Evolutionary conservation across 1,140 invertebrate genomes (phyloP).

Genomic region (Lasaia peninsularis): DNA sequence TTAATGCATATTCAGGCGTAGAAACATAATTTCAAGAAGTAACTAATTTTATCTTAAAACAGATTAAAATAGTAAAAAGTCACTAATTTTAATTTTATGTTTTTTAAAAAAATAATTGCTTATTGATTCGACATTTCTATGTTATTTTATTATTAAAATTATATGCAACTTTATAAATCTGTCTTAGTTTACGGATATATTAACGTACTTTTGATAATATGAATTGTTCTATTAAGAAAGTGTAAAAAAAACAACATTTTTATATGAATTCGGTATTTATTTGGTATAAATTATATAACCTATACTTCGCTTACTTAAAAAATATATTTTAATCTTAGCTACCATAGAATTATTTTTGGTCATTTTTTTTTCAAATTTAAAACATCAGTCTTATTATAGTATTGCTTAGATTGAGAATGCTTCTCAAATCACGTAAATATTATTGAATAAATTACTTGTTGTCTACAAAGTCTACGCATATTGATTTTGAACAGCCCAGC

Average conservation of each 20-base stretch:
- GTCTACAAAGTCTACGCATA: constrained; percentile 20
- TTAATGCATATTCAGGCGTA: too few relatives aligned
- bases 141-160: too few relatives aligned
- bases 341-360: background rate
- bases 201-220: too few relatives aligned
- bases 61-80: too few relatives aligned
- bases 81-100: too few relatives aligned
- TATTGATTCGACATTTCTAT: too few relatives aligned
- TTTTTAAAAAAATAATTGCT: too few relatives aligned
- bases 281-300: constrained; percentile 20
- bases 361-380: too few relatives aligned
- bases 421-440: constrained; percentile 22
- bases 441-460: constrained; percentile 19
- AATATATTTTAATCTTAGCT: constrained; percentile 20
- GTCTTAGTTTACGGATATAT: too few relatives aligned
- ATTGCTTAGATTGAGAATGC: constrained; percentile 16
- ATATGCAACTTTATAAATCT: too few relatives aligned
- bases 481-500: constrained; percentile 22
- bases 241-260: constrained; percentile 23
- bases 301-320: constrained; percentile 18
- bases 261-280: constrained; percentile 22
- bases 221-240: constrained; percentile 15
- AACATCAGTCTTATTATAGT: constrained; percentile 11
- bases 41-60: too few relatives aligned
- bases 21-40: too few relatives aligned